Evolutionary conservation across 1,140 invertebrate species (phyloP).

Genomic region (Drosophila micromelanica): DNA sequence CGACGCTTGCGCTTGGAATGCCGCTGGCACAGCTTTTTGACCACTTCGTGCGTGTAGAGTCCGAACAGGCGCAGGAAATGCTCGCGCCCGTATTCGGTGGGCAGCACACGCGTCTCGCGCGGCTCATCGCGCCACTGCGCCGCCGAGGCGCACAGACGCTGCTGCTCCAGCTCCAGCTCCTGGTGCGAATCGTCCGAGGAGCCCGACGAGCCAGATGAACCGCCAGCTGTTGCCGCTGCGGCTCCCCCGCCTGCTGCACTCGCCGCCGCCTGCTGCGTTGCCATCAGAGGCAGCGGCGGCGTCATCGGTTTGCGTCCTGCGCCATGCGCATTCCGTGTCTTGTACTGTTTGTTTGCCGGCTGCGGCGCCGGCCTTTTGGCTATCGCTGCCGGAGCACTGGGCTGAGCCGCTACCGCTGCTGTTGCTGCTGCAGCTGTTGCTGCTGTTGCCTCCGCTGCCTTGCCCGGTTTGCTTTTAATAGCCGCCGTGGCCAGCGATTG

Average conservation of each 20-base stretch:
- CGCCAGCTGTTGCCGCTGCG: background rate
- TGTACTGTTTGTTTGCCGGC: conserved; percentile 32
- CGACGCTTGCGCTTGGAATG: conserved; percentile 81
- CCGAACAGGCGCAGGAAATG: conserved; percentile 71
- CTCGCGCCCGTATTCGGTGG: conserved; percentile 74
- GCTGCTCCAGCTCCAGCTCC: conserved; percentile 56
- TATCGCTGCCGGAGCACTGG: background rate
- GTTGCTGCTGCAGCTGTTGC: background rate
- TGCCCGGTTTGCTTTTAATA: conserved; percentile 17
- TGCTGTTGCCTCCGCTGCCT: conserved; percentile 5
- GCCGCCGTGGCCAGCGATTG: background rate
- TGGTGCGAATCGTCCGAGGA: conserved; percentile 71
- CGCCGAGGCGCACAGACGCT: conserved; percentile 50
- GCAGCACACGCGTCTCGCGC: conserved; percentile 56
- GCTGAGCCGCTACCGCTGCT: background rate
- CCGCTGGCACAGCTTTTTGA: conserved; percentile 72
- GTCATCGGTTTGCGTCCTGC: conserved; percentile 19
- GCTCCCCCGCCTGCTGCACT: background rate
- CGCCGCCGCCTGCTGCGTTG: background rate
- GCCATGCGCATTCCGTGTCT: conserved; percentile 39
- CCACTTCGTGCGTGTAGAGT: conserved; percentile 67
- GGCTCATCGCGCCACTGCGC: conserved; percentile 68
- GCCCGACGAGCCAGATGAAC: conserved; percentile 53
- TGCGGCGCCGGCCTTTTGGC: conserved; percentile 3
- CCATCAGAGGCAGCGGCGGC: conserved; percentile 1